Evolutionary conservation across 2,888 invertebrate species (phyloP).

Genomic region (Acleris cristana): DNA sequence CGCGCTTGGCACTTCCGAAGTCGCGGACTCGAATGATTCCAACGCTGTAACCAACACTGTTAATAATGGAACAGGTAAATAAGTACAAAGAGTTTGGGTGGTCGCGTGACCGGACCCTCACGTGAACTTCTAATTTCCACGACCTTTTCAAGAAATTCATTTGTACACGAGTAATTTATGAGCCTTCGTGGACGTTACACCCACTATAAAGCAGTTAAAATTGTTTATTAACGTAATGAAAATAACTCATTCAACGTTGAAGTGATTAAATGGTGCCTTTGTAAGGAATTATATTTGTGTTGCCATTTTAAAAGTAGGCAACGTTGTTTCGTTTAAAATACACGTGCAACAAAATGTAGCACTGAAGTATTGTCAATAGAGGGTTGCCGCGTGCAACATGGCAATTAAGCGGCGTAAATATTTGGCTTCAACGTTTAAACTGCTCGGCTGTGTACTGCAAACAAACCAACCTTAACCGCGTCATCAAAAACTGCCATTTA

Average conservation of each 20-base stretch:
- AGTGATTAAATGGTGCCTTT: slow-evolving; percentile 25
- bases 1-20: slow-evolving; percentile 13
- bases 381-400: slow-evolving; percentile 44
- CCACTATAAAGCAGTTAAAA: slow-evolving; percentile 60
- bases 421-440: slow-evolving; percentile 53
- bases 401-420: slow-evolving; percentile 55
- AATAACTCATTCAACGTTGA: slow-evolving; percentile 43
- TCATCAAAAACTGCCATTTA: slow-evolving; percentile 9
- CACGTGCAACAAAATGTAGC: slow-evolving; percentile 40
- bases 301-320: slow-evolving; percentile 1
- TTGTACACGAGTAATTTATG: slow-evolving; percentile 67
- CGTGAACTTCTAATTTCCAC: slow-evolving; percentile 78
- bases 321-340: slow-evolving; percentile 23
- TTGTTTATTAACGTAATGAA: slow-evolving; percentile 56
- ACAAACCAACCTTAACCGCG: slow-evolving; percentile 37
- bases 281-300: slow-evolving; percentile 12
- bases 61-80: slow-evolving; percentile 66
- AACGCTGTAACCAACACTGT: slow-evolving; percentile 49
- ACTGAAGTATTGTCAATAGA: slow-evolving; percentile 52
- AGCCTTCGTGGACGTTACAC: slow-evolving; percentile 65
- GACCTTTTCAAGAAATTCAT: slow-evolving; percentile 82
- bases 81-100: slow-evolving; percentile 62
- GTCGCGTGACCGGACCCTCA: slow-evolving; percentile 74
- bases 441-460: slow-evolving; percentile 46
- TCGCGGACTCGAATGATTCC: slow-evolving; percentile 40